A percentile compares a stretch with the other conserved stretches of the same genome.
phyloP scores from a whole-genome alignment of 2,113 vertebrate species.

The Psilopogon haemacephalus region DNA sequence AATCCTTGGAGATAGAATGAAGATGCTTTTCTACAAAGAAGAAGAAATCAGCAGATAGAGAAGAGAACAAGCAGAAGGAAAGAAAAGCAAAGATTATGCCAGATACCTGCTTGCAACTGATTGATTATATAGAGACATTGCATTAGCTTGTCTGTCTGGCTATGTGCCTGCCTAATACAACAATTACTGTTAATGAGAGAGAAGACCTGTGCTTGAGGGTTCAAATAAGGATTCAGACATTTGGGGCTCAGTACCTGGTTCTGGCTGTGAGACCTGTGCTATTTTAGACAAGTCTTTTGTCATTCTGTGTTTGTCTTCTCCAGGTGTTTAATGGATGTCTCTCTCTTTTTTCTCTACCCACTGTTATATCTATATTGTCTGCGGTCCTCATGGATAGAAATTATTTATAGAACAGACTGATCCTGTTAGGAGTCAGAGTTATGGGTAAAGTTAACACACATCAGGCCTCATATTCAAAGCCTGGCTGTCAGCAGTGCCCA shows the following conservation, averaged over 20 bases:
- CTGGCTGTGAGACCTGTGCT: background rate
- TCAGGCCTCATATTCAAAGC: background rate
- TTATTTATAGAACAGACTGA: background rate
- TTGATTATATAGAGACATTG: slow-evolving; percentile 8
- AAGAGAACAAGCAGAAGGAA: slow-evolving; percentile 30
- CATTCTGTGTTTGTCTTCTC: background rate
- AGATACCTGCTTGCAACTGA: slow-evolving; percentile 14
- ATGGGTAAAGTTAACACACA: background rate
- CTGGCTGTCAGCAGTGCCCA: background rate
- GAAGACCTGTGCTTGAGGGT: background rate
- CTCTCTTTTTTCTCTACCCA: background rate
- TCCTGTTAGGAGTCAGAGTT: background rate
- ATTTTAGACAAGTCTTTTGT: background rate
- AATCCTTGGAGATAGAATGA: slow-evolving; percentile 21
- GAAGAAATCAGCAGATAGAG: slow-evolving; percentile 8
- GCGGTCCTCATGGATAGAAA: background rate
- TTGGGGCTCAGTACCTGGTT: background rate
- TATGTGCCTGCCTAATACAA: background rate
- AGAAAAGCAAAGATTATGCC: background rate
- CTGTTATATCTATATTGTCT: background rate
- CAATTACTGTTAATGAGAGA: background rate
- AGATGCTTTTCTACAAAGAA: slow-evolving; percentile 10
- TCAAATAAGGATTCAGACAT: background rate
- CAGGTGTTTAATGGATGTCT: background rate
- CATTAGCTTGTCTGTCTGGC: background rate